These are phyloP conservation scores for Drosophila bocqueti DNA, from an alignment of 1,140 invertebrate species.

Conservation along the genomic window DNA sequence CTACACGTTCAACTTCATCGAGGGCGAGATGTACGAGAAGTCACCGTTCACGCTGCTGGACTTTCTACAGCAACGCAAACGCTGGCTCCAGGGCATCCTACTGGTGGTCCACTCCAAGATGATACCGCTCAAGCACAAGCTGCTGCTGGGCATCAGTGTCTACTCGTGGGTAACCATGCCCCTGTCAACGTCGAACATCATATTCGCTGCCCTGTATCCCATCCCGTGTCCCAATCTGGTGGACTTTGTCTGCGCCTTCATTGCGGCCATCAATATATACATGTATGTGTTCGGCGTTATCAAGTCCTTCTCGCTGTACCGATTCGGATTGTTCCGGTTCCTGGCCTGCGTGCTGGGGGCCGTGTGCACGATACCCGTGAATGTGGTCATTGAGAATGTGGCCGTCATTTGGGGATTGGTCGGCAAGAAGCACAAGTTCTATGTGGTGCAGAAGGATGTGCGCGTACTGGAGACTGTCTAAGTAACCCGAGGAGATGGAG, in stretches of 20 bases:
- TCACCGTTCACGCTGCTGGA: conserved; percentile 97
- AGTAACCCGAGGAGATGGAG: conserved; percentile 1
- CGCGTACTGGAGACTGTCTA: conserved; percentile 85
- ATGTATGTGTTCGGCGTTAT: conserved; percentile 98
- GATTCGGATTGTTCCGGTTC: conserved; percentile 93
- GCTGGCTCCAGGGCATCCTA: conserved; percentile 98
- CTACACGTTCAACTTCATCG: conserved; percentile 96
- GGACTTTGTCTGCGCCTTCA: conserved; percentile 95
- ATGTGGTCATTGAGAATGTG: conserved; percentile 96
- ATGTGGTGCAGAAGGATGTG: conserved; percentile 97
- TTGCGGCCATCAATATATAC: conserved; percentile 96
- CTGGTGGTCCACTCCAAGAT: conserved; percentile 95
- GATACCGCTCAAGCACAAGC: conserved; percentile 93
- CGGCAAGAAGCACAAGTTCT: conserved; percentile 97
- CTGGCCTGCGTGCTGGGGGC: conserved; percentile 93
- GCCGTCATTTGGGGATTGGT: conserved; percentile 97
- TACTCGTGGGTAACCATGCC: conserved; percentile 99
- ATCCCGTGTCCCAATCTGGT: conserved; percentile 93
- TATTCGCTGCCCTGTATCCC: conserved; percentile 93
- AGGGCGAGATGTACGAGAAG: conserved; percentile 99
- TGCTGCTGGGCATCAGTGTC: conserved; percentile 94
- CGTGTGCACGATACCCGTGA: conserved; percentile 95
- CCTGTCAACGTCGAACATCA: conserved; percentile 94
- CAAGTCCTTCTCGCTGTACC: conserved; percentile 96
- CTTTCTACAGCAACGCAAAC: conserved; percentile 97